Evolutionary conservation across 2,888 invertebrate species (phyloP), one percentile per base, ranked within the genome.

Genomic region (Tinea pellionella): DNA sequence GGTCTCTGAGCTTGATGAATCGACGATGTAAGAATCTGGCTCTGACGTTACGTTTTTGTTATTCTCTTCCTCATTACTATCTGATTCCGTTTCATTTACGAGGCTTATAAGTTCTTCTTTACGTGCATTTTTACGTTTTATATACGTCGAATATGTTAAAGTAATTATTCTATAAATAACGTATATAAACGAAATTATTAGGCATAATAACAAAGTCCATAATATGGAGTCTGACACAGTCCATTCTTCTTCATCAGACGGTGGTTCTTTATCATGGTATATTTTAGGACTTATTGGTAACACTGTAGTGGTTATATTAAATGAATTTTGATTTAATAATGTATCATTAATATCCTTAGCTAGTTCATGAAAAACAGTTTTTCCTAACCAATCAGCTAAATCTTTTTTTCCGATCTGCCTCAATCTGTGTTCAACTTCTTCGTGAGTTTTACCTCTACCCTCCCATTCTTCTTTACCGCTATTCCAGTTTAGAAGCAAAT

Each of bases 301-400:
- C 32, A 16, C 59, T 62, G 24, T 56, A 7, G 3, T 59, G 32
- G 18, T 67, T 68, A 61, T 68, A 68, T 62, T 65, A 65, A 59
- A 67, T 63, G 29, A 64, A 61, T 62, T 62, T 16, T 69, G 66
- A 61, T 69, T 64, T 19, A 75, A 59, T 32, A 78, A 58, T 18
- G 76, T 72, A 61, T 74, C 69, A 62, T 81, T 76, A 7, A 89
- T 69, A 64, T 91, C 89, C 60, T 78, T 71, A 2, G 88, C 82
- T 29, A 92, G 69, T 64, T 89, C 79, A 43, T 83, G 77, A 67
- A 90, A 91, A 0, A 89, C 88, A 0, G 87, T 83, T 62, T 75
- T 81, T 8, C 90, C 89, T 0, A 92, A 68, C 91, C 91, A 91
- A 64, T 90, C 86, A 0, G 92, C 91, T 59, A 92, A 70, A 63